Evolutionary conservation across 2,797 vertebrate genomes (phyloP), one percentile per base, ranked within the genome.

Genomic region (Hemibagrus guttatus): DNA sequence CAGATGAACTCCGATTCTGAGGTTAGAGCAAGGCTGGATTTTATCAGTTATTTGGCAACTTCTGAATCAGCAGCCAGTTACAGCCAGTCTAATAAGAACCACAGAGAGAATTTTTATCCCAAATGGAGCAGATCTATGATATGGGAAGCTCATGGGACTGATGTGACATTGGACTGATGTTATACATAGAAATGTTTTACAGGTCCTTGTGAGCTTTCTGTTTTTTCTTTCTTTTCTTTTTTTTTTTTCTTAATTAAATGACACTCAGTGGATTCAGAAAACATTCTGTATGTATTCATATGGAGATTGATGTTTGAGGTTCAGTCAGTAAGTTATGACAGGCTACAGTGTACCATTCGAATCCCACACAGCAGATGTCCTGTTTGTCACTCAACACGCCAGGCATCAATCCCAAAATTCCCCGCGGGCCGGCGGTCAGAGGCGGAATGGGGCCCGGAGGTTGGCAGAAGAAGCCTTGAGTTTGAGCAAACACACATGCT

Each of bases 331-430:
- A 61, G 58, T 61, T 42, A 80, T 42, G 56, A 42, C 35, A 42
- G 35, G 35, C 56, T 90, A 90, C 92, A 93, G 94, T 92, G 92
- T 94, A 93, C 91, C 93, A 90, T 84, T 91, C 89, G 90, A 93
- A 92, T 94, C 94, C 93, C 94, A 94, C 94, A 93, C 93, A 95
- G 93, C 94, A 95, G 93, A 94, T 95, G 94, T 94, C 94, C 93
- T 90, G 88, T 91, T 90, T 91, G 46, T 90, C 93, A 66, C 69
- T 83, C 23, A 74, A 56, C 58, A 46, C 2, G 26, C 71, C 78
- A 71, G 71, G 52, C 83, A 78, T 76, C 78, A 72, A 49, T 89
- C 83, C 86, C 76, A 87, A 61, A 61, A 8, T 84, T 72, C 81
- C 75, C 81, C 23, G 84, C 23, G 42, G 88, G 69, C 68, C 28